Conservation (phyloP, 1,140 invertebrate genomes). For the Sitobion miscanthi region DNA sequence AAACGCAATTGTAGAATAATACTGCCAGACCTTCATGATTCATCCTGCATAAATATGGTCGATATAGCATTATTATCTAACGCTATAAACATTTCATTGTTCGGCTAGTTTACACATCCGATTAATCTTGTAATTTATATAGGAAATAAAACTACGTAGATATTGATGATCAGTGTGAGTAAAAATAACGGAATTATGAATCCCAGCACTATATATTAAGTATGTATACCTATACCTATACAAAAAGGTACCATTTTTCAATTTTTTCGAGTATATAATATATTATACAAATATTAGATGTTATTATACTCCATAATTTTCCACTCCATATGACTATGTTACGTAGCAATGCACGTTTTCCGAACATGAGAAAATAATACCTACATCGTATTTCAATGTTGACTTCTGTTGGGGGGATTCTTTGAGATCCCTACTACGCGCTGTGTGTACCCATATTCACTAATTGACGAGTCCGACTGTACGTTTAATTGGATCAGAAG, state of each 20-base stretch:
- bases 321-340: not conserved
- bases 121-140: no score
- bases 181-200: not conserved
- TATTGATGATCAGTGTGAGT: not conserved
- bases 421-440: not conserved
- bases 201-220: not conserved
- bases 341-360: not conserved
- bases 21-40: not conserved
- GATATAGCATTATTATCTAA: not conserved
- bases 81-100: not conserved
- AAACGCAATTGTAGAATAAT: not conserved
- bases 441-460: conserved; percentile 15
- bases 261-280: not conserved
- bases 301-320: not conserved
- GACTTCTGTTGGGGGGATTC: conserved; percentile 32
- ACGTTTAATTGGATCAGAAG: conserved; percentile 52
- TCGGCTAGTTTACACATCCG: no score
- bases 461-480: conserved; percentile 50
- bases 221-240: not conserved
- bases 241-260: not conserved
- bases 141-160: not conserved
- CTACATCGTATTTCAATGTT: conserved; percentile 31
- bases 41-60: not conserved
- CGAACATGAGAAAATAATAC: not conserved
- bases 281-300: not conserved